These are phyloP conservation scores for Centropristis striata DNA, from an alignment of 2,113 vertebrate genomes.

Conservation along the genomic window DNA sequence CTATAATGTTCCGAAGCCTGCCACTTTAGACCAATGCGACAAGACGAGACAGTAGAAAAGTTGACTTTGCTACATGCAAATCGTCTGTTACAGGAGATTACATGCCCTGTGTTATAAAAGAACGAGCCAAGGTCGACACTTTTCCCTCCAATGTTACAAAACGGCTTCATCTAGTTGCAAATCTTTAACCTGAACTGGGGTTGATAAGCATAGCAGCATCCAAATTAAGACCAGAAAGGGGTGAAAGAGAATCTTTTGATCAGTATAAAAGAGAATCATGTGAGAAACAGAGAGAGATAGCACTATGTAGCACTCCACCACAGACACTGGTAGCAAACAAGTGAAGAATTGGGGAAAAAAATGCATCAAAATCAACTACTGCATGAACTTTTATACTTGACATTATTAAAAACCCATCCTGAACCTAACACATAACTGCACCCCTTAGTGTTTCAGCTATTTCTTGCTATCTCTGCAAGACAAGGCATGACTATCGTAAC, in stretches of 20 bases:
- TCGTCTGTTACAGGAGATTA: too few relatives aligned
- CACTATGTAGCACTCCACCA: not conserved
- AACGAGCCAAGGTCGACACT: too few relatives aligned
- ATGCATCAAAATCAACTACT: not conserved
- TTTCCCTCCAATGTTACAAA: too few relatives aligned
- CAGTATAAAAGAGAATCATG: not conserved
- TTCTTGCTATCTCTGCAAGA: constrained; percentile 34
- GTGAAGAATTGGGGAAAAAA: not conserved
- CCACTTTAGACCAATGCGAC: too few relatives aligned
- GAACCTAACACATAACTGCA: not conserved
- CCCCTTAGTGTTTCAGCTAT: not conserved
- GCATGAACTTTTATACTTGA: not conserved
- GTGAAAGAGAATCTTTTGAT: constrained; percentile 2
- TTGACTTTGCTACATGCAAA: too few relatives aligned
- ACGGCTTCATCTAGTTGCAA: too few relatives aligned
- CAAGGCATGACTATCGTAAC: constrained; percentile 13
- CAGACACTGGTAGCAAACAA: not conserved
- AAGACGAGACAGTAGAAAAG: too few relatives aligned
- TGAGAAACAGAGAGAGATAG: not conserved
- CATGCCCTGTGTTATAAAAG: too few relatives aligned
- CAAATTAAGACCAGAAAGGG: not conserved
- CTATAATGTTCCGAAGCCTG: too few relatives aligned
- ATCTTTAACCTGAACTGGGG: too few relatives aligned
- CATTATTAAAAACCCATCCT: not conserved
- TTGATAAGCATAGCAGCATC: not conserved